Conservation (phyloP, 2,888 invertebrate genomes). For the Macrosiphum euphorbiae region DNA sequence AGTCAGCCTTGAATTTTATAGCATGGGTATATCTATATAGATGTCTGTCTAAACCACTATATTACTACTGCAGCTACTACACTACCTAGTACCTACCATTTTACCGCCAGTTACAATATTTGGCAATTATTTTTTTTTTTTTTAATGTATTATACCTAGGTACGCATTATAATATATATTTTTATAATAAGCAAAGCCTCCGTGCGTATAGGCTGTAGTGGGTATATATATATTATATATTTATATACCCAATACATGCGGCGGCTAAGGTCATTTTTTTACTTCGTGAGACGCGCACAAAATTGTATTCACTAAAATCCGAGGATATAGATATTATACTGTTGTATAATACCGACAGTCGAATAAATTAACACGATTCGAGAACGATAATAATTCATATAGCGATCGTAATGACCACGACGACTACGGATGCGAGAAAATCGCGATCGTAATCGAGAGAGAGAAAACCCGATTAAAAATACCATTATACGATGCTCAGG, state of each 20-base stretch:
- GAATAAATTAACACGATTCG: not conserved
- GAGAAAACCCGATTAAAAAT: not conserved
- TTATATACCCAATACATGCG: not conserved
- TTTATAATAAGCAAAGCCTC: not conserved
- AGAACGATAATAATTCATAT: not conserved
- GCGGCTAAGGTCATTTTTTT: conserved; percentile 28
- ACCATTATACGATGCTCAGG: not conserved
- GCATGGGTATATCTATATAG: not conserved
- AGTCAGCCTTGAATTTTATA: conserved; percentile 47
- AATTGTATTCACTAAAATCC: not conserved
- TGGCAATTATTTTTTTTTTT: not conserved
- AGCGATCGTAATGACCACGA: not conserved
- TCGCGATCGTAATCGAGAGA: not conserved
- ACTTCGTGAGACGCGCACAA: not conserved
- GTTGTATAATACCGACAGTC: not conserved
- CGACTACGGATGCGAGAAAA: not conserved
- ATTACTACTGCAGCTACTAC: not conserved
- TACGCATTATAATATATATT: not conserved
- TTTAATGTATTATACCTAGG: too few relatives aligned
- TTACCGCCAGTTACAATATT: not conserved
- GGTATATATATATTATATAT: too few relatives aligned
- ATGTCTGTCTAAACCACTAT: not conserved
- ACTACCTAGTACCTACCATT: not conserved
- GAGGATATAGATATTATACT: not conserved
- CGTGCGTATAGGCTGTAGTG: not conserved